Evolutionary conservation across 2,888 invertebrate species (phyloP), one percentile per base, ranked within the genome.

Genomic region (Ichneumoninae sp.): DNA sequence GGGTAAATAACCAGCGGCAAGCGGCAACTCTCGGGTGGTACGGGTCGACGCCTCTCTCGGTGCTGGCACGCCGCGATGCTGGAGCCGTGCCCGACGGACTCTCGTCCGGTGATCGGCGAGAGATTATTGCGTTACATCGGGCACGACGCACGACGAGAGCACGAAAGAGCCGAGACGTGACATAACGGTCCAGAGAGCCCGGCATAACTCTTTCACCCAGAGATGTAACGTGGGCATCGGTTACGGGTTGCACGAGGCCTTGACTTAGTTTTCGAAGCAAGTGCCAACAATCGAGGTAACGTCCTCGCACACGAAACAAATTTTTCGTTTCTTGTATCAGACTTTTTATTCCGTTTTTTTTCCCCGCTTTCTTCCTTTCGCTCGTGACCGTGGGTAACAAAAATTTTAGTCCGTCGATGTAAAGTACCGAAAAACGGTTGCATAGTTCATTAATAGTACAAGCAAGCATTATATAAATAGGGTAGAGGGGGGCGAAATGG

Each of bases 261-360:
- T 91, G 91, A 91, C 91, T 89, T 82, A 81, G 79, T 91, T 91
- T 86, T 87, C 85, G 77, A 68, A 33, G 30, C 86, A 84, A 86
- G 86, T 84, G 83, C 86, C 81, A 60, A 72, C 65, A 77, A 79
- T 74, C 71, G 65, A 44, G 22, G 70, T 30, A 33, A 36, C 71
- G 71, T 65, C 44, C 40, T 66, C 19, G 33, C 33, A 4, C 7
- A 30, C 16, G 19, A 57, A 65, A 16, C 60, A 40, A 16, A 47
- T 70, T 62, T 50, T 36, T 33, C 30, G 7, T 74, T 22, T 54
- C 10, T 3, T 0, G 3, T 22, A 10, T 54, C 19, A 3, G n/a
- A 22, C 19, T 54, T 19, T 22, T 26, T 26, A 13, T 5, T 30
- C 4, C 30, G 5, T 16, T 57, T 60, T 30, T 1, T 8, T 8